Evolutionary conservation across 2,888 invertebrate genomes (phyloP), one percentile per base, ranked within the genome.

Genomic region (Poecilus cupreus): DNA sequence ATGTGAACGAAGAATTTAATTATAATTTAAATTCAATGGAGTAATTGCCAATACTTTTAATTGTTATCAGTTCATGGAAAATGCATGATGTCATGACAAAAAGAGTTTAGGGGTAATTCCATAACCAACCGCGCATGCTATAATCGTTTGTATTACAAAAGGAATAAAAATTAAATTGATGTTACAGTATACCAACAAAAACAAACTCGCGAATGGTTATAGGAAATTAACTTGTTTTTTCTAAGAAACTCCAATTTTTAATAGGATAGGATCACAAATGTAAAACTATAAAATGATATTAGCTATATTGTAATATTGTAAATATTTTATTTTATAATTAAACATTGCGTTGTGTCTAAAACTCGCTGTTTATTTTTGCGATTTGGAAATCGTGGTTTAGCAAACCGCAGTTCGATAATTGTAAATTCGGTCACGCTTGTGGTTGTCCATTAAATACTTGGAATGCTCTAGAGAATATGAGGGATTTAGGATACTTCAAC

Each of bases 401-500:
- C 26, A 8, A 68, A 68, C 64, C 64, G 18, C 64, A 68, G 37
- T 37, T 68, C 64, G 32, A 68, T 68, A 32, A 37, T 68, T 37
- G 64, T 18, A 10, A 68, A 68, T 68, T n/a, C 37, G 64, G 37
- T 68, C 39, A 68, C 64, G 64, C 37, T 68, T 68, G 64, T 37
- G 64, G 64, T 68, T 68, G 16, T 37, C 64, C 64, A 68, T 68
- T 68, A 68, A 68, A 68, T 37, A 37, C 64, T 68, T 18, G 8
- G 16, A 68, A 32, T 18, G 6, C 16, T 18, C 32, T 6, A 16
- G 64, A 32, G 32, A 32, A 32, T 32, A 6, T 32, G 32, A 2
- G 32, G 32, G 32, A 5, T 26, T 26, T 26, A 26, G 26, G 26
- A 26, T 26, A 26, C 26, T 39, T 39, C 3, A 39, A 43, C n/a